These are phyloP conservation scores for Noctua janthe DNA, from an alignment of 2,888 invertebrate genomes.

Conservation along the genomic window DNA sequence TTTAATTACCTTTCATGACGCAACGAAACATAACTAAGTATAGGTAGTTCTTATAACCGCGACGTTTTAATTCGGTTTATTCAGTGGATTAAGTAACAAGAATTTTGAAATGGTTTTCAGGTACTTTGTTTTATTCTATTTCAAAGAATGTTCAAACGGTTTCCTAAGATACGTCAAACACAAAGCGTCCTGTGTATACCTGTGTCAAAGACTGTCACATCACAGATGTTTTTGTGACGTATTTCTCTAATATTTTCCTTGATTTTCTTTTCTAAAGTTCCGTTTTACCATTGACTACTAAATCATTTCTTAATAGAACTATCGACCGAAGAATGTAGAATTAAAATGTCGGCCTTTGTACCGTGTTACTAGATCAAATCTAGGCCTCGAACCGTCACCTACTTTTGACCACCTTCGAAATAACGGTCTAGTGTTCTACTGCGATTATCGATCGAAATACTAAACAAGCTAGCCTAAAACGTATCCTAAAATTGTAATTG, in stretches of 20 bases:
- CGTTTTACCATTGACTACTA: constrained; percentile 19
- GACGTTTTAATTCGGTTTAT: neutral
- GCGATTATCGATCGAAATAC: constrained; percentile 43
- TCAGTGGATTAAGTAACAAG: neutral
- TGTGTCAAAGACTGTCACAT: constrained; percentile 44
- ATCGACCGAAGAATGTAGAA: constrained; percentile 4
- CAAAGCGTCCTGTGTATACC: constrained; percentile 34
- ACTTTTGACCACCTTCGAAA: constrained; percentile 25
- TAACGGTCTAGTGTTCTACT: constrained; percentile 36
- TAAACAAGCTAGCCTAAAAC: constrained; percentile 44
- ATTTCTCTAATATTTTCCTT: constrained; percentile 33
- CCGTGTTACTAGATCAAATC: constrained; percentile 29
- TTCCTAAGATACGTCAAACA: constrained; percentile 39
- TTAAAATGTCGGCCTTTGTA: constrained; percentile 21
- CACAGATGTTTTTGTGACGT: constrained; percentile 44
- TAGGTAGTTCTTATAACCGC: neutral
- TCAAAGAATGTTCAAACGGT: constrained; percentile 21
- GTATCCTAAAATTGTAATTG: constrained; percentile 67
- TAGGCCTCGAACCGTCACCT: constrained; percentile 42
- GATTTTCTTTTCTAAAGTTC: constrained; percentile 35
- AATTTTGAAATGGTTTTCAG: neutral
- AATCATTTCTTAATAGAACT: neutral
- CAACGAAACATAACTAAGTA: too few relatives aligned
- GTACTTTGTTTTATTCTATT: constrained; percentile 5
- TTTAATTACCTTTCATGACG: constrained; percentile 5